Evolutionary conservation across 2,888 invertebrate genomes (phyloP), one percentile per base, ranked within the genome.

Genomic region (Plutella xylostella): DNA sequence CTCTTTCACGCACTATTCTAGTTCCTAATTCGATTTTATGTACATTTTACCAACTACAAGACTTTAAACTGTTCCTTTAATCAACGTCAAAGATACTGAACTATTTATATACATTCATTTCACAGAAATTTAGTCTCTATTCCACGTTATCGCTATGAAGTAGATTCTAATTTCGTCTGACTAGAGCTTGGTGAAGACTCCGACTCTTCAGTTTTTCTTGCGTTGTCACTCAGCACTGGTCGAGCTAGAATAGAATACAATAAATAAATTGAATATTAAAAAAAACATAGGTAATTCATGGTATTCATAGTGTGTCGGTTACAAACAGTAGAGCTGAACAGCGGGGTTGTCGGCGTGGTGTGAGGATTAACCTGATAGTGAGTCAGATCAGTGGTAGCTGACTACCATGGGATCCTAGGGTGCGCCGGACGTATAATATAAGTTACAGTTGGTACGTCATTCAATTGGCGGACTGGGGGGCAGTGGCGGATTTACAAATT

Each of bases 91-190:
- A 14, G 30, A 14, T 1, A 6, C 9, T 3, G 3, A n/a, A 12
- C 14, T 30, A 4, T 30, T 30, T n/a, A n/a, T 9, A n/a, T 14
- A n/a, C 12, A 1, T 12, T 30, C n/a, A 11, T n/a, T 12, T 30
- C 14, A n/a, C n/a, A 5, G 12, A 30, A 30, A 6, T 7, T 17
- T 17, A 18, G 18, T 19, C 18, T 34, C 12, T 15, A 34, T 9
- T 15, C 11, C 18, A 17, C 28, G 28, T 4, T 17, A 30, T 37
- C 48, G 60, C 68, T 80, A 82, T 55, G 76, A 42, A 21, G n/a
- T n/a, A n/a, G 42, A 66, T 48, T 80, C 80, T 58, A 80, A 56
- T 60, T 72, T 80, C 49, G 72, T 68, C 62, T 78, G 82, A 77
- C 83, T 80, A 73, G 78, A 79, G 45, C 72, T 70, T 57, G 74